Evolutionary conservation across 2,888 invertebrate species (phyloP).

Genomic region (Muscina levida): DNA sequence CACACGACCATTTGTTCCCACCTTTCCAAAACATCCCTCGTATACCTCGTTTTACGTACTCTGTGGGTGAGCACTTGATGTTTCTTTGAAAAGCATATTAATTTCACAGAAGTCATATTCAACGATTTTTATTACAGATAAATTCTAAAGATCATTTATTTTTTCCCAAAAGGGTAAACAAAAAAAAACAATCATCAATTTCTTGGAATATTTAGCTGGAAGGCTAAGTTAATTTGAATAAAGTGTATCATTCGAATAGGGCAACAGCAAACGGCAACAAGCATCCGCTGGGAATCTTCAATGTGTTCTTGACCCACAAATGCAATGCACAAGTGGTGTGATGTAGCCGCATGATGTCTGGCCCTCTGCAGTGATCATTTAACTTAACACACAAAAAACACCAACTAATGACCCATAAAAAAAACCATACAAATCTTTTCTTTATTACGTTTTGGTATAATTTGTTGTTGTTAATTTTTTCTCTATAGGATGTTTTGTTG

Average conservation of each 20-base stretch:
- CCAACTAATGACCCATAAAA: constrained; percentile 55
- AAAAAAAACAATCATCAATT: background rate
- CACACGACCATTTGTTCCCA: too few relatives aligned
- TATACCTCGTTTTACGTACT: background rate
- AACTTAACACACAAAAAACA: background rate
- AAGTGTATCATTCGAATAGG: constrained; percentile 69
- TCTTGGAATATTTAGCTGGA: background rate
- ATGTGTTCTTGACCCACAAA: constrained; percentile 13
- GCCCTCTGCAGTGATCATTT: constrained; percentile 3
- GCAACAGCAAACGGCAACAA: constrained; percentile 50
- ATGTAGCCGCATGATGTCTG: background rate
- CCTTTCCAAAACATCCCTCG: too few relatives aligned
- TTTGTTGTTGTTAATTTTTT: background rate
- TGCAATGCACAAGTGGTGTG: background rate
- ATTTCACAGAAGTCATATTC: background rate
- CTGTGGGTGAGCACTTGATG: background rate
- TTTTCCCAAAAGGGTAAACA: background rate
- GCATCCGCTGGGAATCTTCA: constrained; percentile 6
- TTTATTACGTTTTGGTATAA: constrained; percentile 2
- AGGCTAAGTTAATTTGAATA: constrained; percentile 57
- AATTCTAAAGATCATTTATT: background rate
- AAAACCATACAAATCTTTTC: constrained; percentile 27
- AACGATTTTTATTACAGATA: background rate
- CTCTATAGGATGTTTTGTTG: background rate
- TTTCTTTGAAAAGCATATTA: background rate